Evolutionary conservation across 2,888 invertebrate genomes (phyloP), one percentile per base, ranked within the genome.

Genomic region (Pharmacophagus antenor): DNA sequence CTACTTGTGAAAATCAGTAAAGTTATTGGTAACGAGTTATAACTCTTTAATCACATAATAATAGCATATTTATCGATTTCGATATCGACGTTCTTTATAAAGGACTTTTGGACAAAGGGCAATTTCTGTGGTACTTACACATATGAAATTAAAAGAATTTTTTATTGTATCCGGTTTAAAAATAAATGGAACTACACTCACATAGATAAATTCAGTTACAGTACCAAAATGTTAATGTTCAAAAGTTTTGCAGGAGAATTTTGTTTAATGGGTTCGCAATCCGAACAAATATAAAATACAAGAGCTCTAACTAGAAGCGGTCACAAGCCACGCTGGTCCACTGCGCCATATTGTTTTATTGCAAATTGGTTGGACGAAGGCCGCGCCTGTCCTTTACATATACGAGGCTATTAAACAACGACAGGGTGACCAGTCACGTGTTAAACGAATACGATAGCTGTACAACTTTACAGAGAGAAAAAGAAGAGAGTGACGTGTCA

Each of bases 361-460:
- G 89, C 89, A 90, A 90, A 90, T 90, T 90, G 89, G 88, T 85
- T 87, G 85, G 85, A 83, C 84, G 84, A 80, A 82, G 77, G 80
- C 84, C 84, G 83, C 82, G 84, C 79, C 84, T 88, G 89, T 88
- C 88, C 86, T 88, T 88, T 89, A 87, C 88, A 89, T 88, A 88
- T 85, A 88, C 85, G 84, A 85, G 80, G 83, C 88, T 82, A 89
- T 90, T 90, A 89, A 88, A 88, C 84, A 80, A 82, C 85, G 77
- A 75, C 77, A 78, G 75, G 80, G 48, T 84, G 82, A 78, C 84
- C 88, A 87, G 86, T 88, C 88, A 87, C 83, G 88, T 89, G 88
- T 84, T 85, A 89, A 90, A 89, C 89, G 88, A 88, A 88, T 86
- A 80, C 85, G 80, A 88, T 87, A 77, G 82, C 75, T 79, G 80